Conservation (phyloP, 92 coral and sea anemone genomes). For the Epizoanthus illoricatus region DNA sequence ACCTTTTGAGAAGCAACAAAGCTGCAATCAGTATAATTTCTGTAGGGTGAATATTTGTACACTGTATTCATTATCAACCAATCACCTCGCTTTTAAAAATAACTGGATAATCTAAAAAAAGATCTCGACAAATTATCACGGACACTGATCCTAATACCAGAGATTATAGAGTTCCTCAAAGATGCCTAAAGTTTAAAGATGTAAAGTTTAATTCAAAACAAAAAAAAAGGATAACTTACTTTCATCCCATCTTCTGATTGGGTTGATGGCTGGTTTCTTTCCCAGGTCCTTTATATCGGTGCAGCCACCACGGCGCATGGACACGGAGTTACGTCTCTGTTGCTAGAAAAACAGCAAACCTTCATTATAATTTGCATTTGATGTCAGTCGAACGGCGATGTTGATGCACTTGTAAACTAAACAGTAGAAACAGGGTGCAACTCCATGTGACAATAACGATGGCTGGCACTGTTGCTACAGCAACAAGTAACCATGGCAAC, state of each 20-base stretch:
- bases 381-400: not conserved
- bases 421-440: too few species aligned
- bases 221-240: not conserved
- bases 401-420: too few species aligned
- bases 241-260: constrained; percentile 32
- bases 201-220: not conserved
- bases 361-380: not conserved
- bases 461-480: too few species aligned
- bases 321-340: not conserved
- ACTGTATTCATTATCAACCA: too few species aligned
- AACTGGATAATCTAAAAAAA: too few species aligned
- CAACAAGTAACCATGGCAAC: too few species aligned
- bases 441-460: too few species aligned
- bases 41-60: too few species aligned
- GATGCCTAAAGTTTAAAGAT: not conserved
- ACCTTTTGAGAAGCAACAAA: too few species aligned
- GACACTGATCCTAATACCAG: not conserved
- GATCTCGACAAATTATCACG: too few species aligned
- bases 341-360: not conserved
- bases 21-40: too few species aligned
- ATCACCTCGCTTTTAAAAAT: too few species aligned
- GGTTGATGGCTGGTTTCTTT: constrained; percentile 12
- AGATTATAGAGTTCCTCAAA: not conserved
- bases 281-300: constrained; percentile 11
- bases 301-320: constrained; percentile 30